phyloP scores from a whole-genome alignment of 2,888 invertebrate species.

The Gymnosoma rotundatum region DNA sequence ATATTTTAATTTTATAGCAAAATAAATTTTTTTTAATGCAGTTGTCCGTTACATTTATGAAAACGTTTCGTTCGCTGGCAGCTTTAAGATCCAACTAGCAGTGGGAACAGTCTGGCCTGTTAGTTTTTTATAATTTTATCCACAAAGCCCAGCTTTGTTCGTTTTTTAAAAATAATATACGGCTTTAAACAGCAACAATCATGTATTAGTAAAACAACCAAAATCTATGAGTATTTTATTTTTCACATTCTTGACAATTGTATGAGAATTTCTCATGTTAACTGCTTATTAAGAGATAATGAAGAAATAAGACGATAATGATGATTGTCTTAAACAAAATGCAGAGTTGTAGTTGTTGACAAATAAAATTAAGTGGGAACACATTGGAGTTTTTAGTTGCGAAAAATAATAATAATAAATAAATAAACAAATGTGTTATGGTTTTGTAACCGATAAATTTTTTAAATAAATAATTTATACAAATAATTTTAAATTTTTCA shows the following conservation, averaged over 20 bases:
- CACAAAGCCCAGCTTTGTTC: constrained; percentile 78
- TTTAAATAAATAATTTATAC: too few species aligned
- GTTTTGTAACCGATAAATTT: too few species aligned
- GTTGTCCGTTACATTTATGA: constrained; percentile 48
- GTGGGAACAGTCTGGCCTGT: constrained; percentile 77
- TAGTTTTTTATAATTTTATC: constrained; percentile 79
- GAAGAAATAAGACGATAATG: constrained; percentile 14
- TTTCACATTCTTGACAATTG: constrained; percentile 19
- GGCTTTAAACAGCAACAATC: constrained; percentile 9
- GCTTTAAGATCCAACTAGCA: constrained; percentile 74
- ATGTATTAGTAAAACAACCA: constrained; percentile 20
- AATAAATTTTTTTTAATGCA: neutral
- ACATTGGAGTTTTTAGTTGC: neutral
- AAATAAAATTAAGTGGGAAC: constrained; percentile 1
- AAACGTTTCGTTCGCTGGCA: constrained; percentile 53
- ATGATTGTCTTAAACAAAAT: neutral
- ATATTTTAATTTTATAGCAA: neutral
- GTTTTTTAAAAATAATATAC: neutral
- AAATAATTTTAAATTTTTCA: too few species aligned
- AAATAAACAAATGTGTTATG: neutral
- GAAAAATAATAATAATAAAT: neutral
- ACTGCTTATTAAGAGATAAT: constrained; percentile 32
- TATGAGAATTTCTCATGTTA: constrained; percentile 30
- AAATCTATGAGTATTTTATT: constrained; percentile 28
- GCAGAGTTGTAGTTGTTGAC: constrained; percentile 45